phyloP scores from a whole-genome alignment of 2,113 vertebrate genomes.

The Nerophis lumbriciformis region DNA sequence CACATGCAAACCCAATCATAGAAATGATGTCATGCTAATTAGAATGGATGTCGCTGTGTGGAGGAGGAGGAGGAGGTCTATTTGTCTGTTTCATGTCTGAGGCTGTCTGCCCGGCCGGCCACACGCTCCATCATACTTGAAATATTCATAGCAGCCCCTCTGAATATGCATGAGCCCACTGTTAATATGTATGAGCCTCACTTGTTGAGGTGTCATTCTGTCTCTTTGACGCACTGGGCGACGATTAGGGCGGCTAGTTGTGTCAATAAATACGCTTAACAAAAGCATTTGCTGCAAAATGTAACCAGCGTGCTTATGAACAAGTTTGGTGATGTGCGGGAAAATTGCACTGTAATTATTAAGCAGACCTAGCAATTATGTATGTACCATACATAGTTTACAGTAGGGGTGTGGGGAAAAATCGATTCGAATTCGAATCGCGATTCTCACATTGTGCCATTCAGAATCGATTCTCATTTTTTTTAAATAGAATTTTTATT shows the following conservation, averaged over 20 bases:
- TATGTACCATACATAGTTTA: no score
- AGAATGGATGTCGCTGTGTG: constrained; percentile 40
- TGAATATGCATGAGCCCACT: constrained; percentile 59
- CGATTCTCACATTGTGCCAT: no score
- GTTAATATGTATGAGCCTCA: constrained; percentile 64
- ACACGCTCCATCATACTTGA: constrained; percentile 64
- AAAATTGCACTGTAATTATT: no score
- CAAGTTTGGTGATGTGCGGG: no score
- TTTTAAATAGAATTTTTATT: no score
- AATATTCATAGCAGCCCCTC: constrained; percentile 57
- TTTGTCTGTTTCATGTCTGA: constrained; percentile 62
- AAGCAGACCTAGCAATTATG: no score
- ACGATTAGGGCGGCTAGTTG: constrained; percentile 4
- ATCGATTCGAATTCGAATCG: no score
- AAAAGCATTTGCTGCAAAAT: no score
- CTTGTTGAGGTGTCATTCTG: constrained; percentile 64
- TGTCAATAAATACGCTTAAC: background rate
- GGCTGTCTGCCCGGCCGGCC: constrained; percentile 58
- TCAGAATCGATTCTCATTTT: no score
- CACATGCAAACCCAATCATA: constrained; percentile 40
- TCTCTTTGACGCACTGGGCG: constrained; percentile 49
- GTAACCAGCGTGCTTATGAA: no score
- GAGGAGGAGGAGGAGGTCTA: constrained; percentile 50
- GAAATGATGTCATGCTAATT: constrained; percentile 47
- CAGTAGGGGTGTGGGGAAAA: no score